Conservation (phyloP, 2,888 invertebrate species). For the Meghimatium bilineatum region DNA sequence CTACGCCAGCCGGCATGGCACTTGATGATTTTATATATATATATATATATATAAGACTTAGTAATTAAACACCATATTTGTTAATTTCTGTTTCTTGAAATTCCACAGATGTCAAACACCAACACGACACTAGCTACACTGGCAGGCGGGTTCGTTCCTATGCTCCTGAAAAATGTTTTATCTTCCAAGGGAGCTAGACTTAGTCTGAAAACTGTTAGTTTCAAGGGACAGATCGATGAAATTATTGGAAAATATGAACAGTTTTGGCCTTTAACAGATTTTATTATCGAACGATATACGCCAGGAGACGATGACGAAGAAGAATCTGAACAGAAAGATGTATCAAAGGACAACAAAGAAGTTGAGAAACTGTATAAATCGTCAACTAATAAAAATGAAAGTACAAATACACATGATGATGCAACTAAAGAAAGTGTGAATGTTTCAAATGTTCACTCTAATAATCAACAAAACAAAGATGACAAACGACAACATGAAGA, state of each 20-base stretch:
- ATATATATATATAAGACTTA: too few relatives aligned
- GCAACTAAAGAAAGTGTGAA: constrained; percentile 39
- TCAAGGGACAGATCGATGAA: constrained; percentile 74
- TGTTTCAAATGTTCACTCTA: neutral
- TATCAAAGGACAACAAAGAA: constrained; percentile 22
- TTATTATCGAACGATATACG: constrained; percentile 63
- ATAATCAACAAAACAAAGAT: neutral
- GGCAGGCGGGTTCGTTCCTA: constrained; percentile 73
- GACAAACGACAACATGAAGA: constrained; percentile 17
- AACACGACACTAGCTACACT: constrained; percentile 73
- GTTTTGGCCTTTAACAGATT: constrained; percentile 72
- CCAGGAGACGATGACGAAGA: constrained; percentile 56
- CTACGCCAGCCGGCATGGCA: too few relatives aligned
- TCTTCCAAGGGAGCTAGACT: constrained; percentile 71
- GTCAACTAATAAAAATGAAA: constrained; percentile 46
- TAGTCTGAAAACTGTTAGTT: constrained; percentile 73
- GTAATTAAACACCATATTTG: too few relatives aligned
- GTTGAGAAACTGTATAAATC: constrained; percentile 39
- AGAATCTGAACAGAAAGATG: constrained; percentile 48
- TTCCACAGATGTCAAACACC: constrained; percentile 67
- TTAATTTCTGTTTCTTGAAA: too few relatives aligned
- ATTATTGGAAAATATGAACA: constrained; percentile 71
- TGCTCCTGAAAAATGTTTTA: constrained; percentile 73
- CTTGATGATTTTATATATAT: too few relatives aligned
- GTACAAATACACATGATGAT: constrained; percentile 21